Percentiles rank a stretch among this genome's conserved stretches.
phyloP scores from a whole-genome alignment of 2,797 vertebrate species.

The Brachymystax lenok region DNA sequence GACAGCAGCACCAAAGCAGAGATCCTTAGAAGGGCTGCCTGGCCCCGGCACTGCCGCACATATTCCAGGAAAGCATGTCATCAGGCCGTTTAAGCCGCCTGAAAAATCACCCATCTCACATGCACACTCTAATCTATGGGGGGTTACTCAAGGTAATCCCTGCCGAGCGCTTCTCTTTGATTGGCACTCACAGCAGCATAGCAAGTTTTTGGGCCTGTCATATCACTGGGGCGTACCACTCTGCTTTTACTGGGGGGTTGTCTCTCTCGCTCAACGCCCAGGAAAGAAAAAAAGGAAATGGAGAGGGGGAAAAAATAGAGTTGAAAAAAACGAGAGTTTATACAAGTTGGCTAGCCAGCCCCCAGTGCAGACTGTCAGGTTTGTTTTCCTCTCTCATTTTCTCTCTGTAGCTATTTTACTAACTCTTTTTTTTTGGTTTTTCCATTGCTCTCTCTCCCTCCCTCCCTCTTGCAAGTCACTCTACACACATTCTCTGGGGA shows the following conservation, averaged over 20 bases:
- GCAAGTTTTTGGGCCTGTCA: constrained; percentile 82
- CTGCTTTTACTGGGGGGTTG: constrained; percentile 53
- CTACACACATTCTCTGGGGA: constrained; percentile 38
- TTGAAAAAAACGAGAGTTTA: constrained; percentile 41
- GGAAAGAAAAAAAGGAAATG: constrained; percentile 47
- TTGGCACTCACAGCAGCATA: constrained; percentile 78
- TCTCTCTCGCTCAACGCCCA: not conserved
- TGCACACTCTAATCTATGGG: constrained; percentile 78
- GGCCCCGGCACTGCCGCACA: constrained; percentile 74
- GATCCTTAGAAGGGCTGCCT: constrained; percentile 77
- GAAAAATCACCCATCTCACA: constrained; percentile 83
- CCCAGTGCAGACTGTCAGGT: constrained; percentile 51
- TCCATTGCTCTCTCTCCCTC: constrained; percentile 38
- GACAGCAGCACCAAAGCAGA: constrained; percentile 69
- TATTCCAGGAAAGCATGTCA: constrained; percentile 89
- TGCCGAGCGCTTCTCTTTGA: constrained; percentile 73
- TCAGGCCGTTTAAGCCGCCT: constrained; percentile 83
- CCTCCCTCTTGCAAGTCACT: constrained; percentile 41
- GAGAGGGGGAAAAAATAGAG: constrained; percentile 12
- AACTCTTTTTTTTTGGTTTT: constrained; percentile 58
- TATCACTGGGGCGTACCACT: constrained; percentile 75
- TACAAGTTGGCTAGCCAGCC: constrained; percentile 38
- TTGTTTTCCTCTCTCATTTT: constrained; percentile 43
- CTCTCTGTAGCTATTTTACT: constrained; percentile 53
- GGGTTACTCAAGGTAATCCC: constrained; percentile 87